Conservation (phyloP, 2,888 invertebrate species). For the Allygus modestus region DNA sequence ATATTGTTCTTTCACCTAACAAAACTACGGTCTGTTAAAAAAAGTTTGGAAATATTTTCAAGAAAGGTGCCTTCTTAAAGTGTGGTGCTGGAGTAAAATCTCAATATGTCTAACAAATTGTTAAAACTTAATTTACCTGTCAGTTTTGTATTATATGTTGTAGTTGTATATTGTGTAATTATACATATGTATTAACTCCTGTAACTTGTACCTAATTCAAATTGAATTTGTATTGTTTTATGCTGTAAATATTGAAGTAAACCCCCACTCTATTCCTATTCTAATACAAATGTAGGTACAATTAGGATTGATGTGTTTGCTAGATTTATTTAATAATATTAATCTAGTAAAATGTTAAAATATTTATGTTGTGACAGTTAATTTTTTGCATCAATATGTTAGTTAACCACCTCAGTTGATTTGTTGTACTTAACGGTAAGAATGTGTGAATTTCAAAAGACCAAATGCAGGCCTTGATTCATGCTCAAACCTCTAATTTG, state of each 20-base stretch:
- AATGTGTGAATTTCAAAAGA: too few species aligned
- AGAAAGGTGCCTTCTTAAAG: neutral
- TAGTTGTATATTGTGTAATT: conserved; percentile 22
- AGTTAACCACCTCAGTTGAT: too few species aligned
- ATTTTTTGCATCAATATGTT: too few species aligned
- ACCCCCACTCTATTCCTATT: conserved; percentile 16
- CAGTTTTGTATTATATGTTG: neutral
- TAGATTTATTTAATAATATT: neutral
- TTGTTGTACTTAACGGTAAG: too few species aligned
- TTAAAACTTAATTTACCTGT: neutral
- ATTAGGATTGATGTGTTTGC: neutral
- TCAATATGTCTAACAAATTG: neutral
- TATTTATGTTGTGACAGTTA: too few species aligned
- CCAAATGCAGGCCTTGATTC: too few species aligned
- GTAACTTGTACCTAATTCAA: conserved; percentile 5
- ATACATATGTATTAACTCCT: neutral
- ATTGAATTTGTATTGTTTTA: neutral
- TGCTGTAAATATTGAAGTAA: neutral
- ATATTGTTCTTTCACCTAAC: neutral
- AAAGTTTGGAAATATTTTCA: neutral
- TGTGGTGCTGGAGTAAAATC: conserved; percentile 3
- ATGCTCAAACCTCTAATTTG: too few species aligned
- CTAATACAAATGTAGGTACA: neutral
- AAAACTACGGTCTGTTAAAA: neutral
- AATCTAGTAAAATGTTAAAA: too few species aligned